Evolutionary conservation across 1,140 invertebrate genomes (phyloP).

Genomic region (Drosophila murphyi): DNA sequence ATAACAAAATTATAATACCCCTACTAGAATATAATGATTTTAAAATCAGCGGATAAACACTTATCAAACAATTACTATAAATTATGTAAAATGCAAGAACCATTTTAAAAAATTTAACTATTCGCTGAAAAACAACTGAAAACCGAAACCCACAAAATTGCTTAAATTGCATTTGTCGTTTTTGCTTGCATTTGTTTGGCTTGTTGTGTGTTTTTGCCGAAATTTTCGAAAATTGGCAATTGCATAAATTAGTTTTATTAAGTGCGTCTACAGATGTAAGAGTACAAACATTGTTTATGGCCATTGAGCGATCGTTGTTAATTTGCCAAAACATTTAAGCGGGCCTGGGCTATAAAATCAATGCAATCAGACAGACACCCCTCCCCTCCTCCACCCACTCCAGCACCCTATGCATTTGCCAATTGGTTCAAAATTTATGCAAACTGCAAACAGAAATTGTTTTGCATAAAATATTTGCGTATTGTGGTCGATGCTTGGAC

Average conservation of each 20-base stretch:
- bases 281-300: slow-evolving; percentile 52
- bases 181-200: background rate
- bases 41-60: no score
- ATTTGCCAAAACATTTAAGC: slow-evolving; percentile 67
- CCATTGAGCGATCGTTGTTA: slow-evolving; percentile 45
- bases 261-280: slow-evolving; percentile 31
- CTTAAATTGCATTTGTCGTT: background rate
- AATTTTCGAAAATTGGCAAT: slow-evolving; percentile 14
- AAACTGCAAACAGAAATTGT: slow-evolving; percentile 42
- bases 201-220: background rate
- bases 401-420: no score
- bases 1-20: no score
- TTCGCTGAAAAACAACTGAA: no score
- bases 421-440: slow-evolving; percentile 65
- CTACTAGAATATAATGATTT: no score
- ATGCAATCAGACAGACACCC: slow-evolving; percentile 20
- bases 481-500: background rate
- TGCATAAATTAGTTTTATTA: slow-evolving; percentile 51
- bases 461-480: slow-evolving; percentile 50
- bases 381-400: background rate
- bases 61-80: no score
- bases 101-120: no score
- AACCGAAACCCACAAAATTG: background rate
- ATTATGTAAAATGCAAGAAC: no score
- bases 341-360: slow-evolving; percentile 38